phyloP scores from a whole-genome alignment of 2,797 vertebrate genomes.

The Discoglossus pictus region DNA sequence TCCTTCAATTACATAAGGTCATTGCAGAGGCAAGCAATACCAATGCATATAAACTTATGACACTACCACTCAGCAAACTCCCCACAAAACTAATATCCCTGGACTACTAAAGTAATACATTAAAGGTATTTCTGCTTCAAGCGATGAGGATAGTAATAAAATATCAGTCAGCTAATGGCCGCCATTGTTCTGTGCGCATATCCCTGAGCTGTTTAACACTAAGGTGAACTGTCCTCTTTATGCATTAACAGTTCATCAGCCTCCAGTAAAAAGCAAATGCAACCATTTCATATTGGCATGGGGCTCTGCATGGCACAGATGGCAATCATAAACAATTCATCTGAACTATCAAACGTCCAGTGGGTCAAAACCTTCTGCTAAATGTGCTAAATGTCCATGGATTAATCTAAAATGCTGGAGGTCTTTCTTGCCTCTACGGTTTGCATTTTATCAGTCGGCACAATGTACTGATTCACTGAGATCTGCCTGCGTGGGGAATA shows the following conservation, averaged over 20 bases:
- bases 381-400: conserved; percentile 41
- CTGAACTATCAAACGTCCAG: conserved; percentile 39
- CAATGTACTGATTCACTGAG: conserved; percentile 46
- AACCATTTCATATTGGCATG: conserved; percentile 49
- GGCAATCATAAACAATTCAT: conserved; percentile 35
- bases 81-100: conserved; percentile 9
- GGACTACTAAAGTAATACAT: neutral
- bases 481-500: conserved; percentile 46
- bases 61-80: neutral
- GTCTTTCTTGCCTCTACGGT: conserved; percentile 41
- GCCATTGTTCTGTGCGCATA: conserved; percentile 7
- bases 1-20: no score
- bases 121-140: neutral
- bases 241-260: conserved; percentile 46
- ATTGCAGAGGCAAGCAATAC: neutral
- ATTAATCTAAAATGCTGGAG: conserved; percentile 41
- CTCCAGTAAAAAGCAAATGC: conserved; percentile 51
- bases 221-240: conserved; percentile 14
- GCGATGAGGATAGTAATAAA: conserved; percentile 3
- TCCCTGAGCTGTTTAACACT: conserved; percentile 25
- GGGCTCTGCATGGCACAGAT: conserved; percentile 19
- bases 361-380: conserved; percentile 42
- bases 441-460: conserved; percentile 44
- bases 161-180: conserved; percentile 4
- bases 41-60: neutral